Evolutionary conservation across 1,140 invertebrate genomes (phyloP).

Genomic region (Holotrichia oblita): DNA sequence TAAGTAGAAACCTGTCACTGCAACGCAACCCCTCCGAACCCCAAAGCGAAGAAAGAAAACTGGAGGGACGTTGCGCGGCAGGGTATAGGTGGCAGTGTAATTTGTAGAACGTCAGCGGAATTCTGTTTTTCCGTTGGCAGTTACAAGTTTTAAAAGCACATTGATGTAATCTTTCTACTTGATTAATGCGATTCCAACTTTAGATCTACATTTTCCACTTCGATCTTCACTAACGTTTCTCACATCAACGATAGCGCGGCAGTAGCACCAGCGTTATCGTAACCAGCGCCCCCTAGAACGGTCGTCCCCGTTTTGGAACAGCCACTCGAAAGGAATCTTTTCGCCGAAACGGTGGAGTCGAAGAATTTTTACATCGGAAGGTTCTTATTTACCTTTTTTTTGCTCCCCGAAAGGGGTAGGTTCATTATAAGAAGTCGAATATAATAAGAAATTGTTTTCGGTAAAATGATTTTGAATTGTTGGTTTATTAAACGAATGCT

Average conservation of each 20-base stretch:
- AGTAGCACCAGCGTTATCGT: not conserved
- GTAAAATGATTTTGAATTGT: not conserved
- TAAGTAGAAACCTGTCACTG: not conserved
- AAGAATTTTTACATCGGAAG: not conserved
- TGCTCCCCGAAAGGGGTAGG: not conserved
- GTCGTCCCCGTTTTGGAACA: not conserved
- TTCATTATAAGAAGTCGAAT: not conserved
- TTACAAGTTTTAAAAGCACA: slow-evolving; percentile 48
- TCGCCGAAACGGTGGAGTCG: not conserved
- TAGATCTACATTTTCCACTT: slow-evolving; percentile 39
- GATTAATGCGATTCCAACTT: slow-evolving; percentile 47
- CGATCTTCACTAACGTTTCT: not conserved
- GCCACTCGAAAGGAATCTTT: not conserved
- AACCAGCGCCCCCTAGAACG: not conserved
- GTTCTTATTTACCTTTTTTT: slow-evolving; percentile 2
- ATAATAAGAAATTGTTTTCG: not conserved
- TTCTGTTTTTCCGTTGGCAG: slow-evolving; percentile 47
- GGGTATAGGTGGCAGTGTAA: slow-evolving; percentile 39
- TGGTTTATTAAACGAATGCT: no score
- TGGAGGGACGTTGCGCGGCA: not conserved
- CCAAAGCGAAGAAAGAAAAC: not conserved
- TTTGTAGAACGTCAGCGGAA: slow-evolving; percentile 48
- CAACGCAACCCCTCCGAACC: not conserved
- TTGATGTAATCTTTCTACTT: slow-evolving; percentile 48
- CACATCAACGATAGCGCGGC: not conserved